Evolutionary conservation across 2,888 invertebrate species (phyloP), one percentile per base, ranked within the genome.

Genomic region (Falcaria lacertinaria): DNA sequence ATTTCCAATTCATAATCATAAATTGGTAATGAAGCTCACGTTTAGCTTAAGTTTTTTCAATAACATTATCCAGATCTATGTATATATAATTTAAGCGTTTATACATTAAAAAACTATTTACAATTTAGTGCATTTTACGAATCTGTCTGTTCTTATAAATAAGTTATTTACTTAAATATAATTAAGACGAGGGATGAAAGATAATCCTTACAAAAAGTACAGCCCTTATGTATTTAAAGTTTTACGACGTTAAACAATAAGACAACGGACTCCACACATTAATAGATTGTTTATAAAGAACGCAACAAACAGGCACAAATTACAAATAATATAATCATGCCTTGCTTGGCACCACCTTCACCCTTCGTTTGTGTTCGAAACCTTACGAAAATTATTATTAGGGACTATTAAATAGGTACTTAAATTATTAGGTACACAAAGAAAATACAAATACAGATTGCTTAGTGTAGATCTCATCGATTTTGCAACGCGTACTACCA

Each of bases 351-450:
- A 19, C 19, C 41, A 41, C 32, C 50, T 57, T 50, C 45, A 54
- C 57, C 73, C 60, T 86, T 88, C 87, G 87, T 86, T 88, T 78
- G 63, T 75, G 68, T 82, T 83, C 87, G 87, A 88, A 88, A 88
- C 87, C 84, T 73, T 81, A 74, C 63, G 69, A 80, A n/a, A 85
- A 79, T 71, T 82, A 80, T 79, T 57, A 74, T 72, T 79, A 78
- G 74, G 78, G 72, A 74, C 75, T 74, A 80, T 71, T 71, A 67
- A 69, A 69, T 73, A 72, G 71, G 65, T 73, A 74, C 65, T 61
- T 64, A 76, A 74, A 49, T 59, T 72, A 73, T 66, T 64, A 52
- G 47, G 52, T 61, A 72, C 63, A 61, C 45, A 71, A 74, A 69
- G 55, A 58, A 69, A 71, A 58, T 61, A 64, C 57, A 58, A 60